These are phyloP conservation scores for Sprattus sprattus DNA, from an alignment of 2,113 vertebrate genomes.

Conservation along the genomic window DNA sequence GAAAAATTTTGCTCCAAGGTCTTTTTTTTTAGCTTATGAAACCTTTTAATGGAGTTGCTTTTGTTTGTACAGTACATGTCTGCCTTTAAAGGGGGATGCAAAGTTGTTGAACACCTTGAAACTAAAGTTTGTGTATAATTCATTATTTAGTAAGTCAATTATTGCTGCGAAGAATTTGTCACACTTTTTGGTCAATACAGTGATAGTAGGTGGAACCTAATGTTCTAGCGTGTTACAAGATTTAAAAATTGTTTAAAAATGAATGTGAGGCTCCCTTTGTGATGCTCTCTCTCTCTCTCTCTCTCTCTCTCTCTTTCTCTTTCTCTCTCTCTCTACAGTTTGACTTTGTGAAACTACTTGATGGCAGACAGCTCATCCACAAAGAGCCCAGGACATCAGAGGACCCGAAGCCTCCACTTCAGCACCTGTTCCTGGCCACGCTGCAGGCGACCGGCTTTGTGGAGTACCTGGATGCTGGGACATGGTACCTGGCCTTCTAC, in stretches of 20 bases:
- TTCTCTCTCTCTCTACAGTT: slow-evolving; percentile 66
- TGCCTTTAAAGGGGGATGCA: background rate
- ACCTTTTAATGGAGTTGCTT: background rate
- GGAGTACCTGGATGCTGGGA: slow-evolving; percentile 85
- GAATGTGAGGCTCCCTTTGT: background rate
- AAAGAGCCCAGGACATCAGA: slow-evolving; percentile 75
- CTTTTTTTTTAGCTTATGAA: background rate
- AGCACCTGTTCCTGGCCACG: slow-evolving; percentile 76
- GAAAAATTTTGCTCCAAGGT: background rate
- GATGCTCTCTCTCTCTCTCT: background rate
- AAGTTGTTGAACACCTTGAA: background rate
- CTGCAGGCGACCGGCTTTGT: slow-evolving; percentile 86
- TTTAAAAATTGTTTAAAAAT: background rate
- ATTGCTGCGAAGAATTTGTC: background rate
- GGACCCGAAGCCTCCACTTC: slow-evolving; percentile 68
- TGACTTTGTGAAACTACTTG: slow-evolving; percentile 88
- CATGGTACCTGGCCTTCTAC: slow-evolving; percentile 87
- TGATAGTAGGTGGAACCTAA: background rate
- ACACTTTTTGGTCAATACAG: background rate
- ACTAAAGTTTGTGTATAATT: background rate
- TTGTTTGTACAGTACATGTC: background rate
- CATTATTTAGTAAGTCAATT: too few species aligned
- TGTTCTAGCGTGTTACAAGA: background rate
- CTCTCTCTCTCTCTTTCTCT: background rate
- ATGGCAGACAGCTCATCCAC: slow-evolving; percentile 84